These are phyloP conservation scores for Rutpela maculata DNA, from an alignment of 2,888 invertebrate species.

Conservation along the genomic window DNA sequence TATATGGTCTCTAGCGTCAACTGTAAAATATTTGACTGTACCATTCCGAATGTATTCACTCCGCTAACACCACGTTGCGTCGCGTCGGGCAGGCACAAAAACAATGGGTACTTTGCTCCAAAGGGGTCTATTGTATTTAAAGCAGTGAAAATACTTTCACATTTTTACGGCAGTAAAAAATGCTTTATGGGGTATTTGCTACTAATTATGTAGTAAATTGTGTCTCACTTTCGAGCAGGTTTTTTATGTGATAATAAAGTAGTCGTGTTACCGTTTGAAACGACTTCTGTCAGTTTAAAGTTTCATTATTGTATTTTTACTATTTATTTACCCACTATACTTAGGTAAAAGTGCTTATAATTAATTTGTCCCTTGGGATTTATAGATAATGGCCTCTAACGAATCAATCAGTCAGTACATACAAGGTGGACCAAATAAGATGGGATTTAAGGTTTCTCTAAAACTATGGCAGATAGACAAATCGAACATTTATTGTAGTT, in stretches of 20 bases:
- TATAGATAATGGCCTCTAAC: no score
- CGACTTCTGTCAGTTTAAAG: neutral
- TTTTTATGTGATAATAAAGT: slow-evolving; percentile 4
- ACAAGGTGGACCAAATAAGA: no score
- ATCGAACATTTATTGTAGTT: no score
- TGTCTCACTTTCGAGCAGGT: neutral
- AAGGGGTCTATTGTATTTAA: slow-evolving; percentile 39
- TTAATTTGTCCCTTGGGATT: no score
- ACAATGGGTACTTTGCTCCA: slow-evolving; percentile 30
- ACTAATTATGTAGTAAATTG: slow-evolving; percentile 21
- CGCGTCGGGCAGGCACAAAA: slow-evolving; percentile 12
- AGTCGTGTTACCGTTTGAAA: neutral
- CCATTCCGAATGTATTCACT: slow-evolving; percentile 35
- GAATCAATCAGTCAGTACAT: no score
- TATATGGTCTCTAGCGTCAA: slow-evolving; percentile 41
- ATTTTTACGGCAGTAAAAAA: slow-evolving; percentile 15
- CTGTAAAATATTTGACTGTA: slow-evolving; percentile 40
- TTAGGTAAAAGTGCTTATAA: no score
- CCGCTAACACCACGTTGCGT: slow-evolving; percentile 28
- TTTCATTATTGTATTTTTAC: neutral
- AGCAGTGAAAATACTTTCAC: slow-evolving; percentile 17
- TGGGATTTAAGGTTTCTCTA: no score
- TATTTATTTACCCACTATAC: neutral
- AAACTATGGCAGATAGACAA: no score
- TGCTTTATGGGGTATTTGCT: slow-evolving; percentile 14